Evolutionary conservation across 2,113 vertebrate species (phyloP).

Genomic region (Nycticebus coucang): DNA sequence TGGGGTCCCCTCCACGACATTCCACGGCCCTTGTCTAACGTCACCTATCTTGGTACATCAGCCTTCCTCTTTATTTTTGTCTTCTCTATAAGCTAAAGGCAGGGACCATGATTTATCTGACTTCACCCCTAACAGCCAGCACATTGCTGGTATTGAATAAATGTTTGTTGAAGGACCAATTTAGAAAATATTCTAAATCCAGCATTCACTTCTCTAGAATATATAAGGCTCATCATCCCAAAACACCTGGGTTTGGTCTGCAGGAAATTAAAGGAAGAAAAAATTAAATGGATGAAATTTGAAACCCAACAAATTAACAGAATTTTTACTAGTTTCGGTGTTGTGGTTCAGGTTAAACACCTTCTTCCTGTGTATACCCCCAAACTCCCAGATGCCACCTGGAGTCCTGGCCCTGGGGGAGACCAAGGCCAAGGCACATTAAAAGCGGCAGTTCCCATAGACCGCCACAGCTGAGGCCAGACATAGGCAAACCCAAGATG

Average conservation of each 20-base stretch:
- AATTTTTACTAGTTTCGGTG: background rate
- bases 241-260: background rate
- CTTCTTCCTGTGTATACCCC: background rate
- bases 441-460: slow-evolving; percentile 12
- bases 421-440: background rate
- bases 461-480: slow-evolving; percentile 40
- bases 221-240: background rate
- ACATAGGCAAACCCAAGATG: slow-evolving; percentile 30
- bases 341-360: slow-evolving; percentile 26
- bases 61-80: background rate
- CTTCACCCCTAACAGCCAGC: background rate
- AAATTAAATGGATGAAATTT: background rate
- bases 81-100: background rate
- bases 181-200: slow-evolving; percentile 43
- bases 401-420: background rate
- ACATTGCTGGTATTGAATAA: slow-evolving; percentile 23
- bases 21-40: background rate
- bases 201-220: background rate
- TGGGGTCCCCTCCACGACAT: background rate
- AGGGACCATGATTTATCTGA: background rate
- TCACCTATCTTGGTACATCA: background rate
- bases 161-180: background rate
- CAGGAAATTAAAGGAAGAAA: slow-evolving; percentile 13
- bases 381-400: slow-evolving; percentile 13
- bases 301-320: slow-evolving; percentile 4